These are phyloP conservation scores for Polypterus bichir DNA, from an alignment of 2,113 vertebrate genomes.

Conservation along the genomic window DNA sequence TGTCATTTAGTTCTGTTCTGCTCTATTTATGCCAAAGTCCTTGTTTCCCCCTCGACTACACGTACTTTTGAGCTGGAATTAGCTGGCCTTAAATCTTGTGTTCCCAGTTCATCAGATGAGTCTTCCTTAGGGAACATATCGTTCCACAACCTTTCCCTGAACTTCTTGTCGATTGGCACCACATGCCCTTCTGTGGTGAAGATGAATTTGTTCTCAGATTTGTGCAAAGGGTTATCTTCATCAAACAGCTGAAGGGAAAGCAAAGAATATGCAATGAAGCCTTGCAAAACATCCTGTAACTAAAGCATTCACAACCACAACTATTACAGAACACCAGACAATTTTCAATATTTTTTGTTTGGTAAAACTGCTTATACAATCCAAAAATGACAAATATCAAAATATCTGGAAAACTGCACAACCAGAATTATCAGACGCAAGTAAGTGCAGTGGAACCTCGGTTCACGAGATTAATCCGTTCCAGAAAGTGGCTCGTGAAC, in stretches of 20 bases:
- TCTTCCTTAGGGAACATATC: conserved; percentile 50
- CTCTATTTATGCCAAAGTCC: background rate
- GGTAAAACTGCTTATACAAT: too few species aligned
- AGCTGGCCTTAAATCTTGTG: conserved; percentile 28
- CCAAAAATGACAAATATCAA: too few species aligned
- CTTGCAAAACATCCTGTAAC: too few species aligned
- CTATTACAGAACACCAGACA: too few species aligned
- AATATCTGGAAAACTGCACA: too few species aligned
- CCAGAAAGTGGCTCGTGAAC: too few species aligned
- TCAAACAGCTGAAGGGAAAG: conserved; percentile 69
- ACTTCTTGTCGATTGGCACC: conserved; percentile 74
- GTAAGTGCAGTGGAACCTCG: too few species aligned
- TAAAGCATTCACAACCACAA: too few species aligned
- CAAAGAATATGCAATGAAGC: background rate
- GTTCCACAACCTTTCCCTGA: conserved; percentile 71
- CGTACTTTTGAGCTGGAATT: conserved; percentile 81
- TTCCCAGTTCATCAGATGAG: conserved; percentile 21
- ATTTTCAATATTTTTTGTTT: too few species aligned
- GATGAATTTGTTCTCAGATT: conserved; percentile 79
- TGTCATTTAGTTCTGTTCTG: too few species aligned
- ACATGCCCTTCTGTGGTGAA: conserved; percentile 97
- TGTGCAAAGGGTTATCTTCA: conserved; percentile 89
- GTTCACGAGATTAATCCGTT: too few species aligned
- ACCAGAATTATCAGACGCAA: too few species aligned
- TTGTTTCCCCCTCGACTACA: background rate